These are phyloP conservation scores for Stenodema calcarata DNA, from an alignment of 2,888 invertebrate species.

Conservation along the genomic window DNA sequence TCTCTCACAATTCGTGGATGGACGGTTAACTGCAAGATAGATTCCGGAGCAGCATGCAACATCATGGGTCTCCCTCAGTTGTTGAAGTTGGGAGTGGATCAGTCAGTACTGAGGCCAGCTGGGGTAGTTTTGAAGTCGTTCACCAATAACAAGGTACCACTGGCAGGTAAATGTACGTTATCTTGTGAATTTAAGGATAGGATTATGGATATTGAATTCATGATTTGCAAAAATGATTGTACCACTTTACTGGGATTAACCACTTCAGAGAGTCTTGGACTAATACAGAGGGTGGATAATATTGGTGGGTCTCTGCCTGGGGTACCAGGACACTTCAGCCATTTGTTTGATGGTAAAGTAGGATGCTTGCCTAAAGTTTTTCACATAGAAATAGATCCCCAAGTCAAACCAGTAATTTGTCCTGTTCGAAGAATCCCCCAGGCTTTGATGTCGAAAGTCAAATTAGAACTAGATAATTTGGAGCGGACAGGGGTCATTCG, in stretches of 20 bases:
- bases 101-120: neutral
- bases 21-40: neutral
- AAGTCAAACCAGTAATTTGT: conserved; percentile 17
- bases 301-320: neutral
- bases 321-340: neutral
- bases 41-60: conserved; percentile 26
- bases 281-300: neutral
- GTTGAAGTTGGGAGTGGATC: neutral
- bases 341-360: neutral
- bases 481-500: conserved; percentile 11
- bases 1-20: neutral
- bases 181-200: neutral
- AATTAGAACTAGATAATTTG: conserved; percentile 21
- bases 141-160: conserved; percentile 2
- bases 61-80: neutral
- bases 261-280: neutral
- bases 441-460: conserved; percentile 23
- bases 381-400: conserved; percentile 1
- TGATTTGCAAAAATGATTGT: neutral
- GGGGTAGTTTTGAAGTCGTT: neutral
- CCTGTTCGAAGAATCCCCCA: conserved; percentile 28
- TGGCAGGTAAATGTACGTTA: neutral
- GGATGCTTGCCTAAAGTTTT: conserved; percentile 1
- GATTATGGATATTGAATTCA: neutral
- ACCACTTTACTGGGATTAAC: neutral